Conservation (phyloP, 1,140 invertebrate species). For the Solenopsis fugax region DNA sequence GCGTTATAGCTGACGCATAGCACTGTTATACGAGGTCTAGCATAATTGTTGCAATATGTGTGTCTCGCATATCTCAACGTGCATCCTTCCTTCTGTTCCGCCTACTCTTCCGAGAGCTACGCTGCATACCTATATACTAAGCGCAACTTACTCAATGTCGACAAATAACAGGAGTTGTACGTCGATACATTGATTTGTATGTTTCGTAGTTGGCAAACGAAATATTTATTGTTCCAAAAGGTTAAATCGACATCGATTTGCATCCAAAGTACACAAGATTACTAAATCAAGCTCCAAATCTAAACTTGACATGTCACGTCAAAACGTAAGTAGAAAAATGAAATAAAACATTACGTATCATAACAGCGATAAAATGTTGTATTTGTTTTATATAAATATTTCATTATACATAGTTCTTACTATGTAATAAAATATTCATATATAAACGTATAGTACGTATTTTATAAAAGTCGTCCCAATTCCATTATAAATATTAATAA, state of each 20-base stretch:
- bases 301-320: neutral
- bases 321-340: neutral
- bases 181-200: constrained; percentile 17
- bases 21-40: constrained; percentile 53
- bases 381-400: too few relatives aligned
- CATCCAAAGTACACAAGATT: neutral
- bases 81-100: constrained; percentile 56
- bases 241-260: neutral
- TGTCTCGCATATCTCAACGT: constrained; percentile 66
- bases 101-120: constrained; percentile 46
- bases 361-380: too few relatives aligned
- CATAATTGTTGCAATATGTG: constrained; percentile 68
- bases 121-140: constrained; percentile 48
- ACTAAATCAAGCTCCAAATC: too few relatives aligned
- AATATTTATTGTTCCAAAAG: constrained; percentile 20
- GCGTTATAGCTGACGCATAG: constrained; percentile 50
- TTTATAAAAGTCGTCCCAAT: too few relatives aligned
- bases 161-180: constrained; percentile 14
- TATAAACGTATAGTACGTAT: too few relatives aligned
- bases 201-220: neutral
- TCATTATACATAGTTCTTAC: too few relatives aligned
- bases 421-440: too few relatives aligned
- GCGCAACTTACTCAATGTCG: constrained; percentile 37
- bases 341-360: neutral
- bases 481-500: too few relatives aligned